These are phyloP conservation scores for Aradus depressus DNA, from an alignment of 2,888 invertebrate species.

Conservation along the genomic window DNA sequence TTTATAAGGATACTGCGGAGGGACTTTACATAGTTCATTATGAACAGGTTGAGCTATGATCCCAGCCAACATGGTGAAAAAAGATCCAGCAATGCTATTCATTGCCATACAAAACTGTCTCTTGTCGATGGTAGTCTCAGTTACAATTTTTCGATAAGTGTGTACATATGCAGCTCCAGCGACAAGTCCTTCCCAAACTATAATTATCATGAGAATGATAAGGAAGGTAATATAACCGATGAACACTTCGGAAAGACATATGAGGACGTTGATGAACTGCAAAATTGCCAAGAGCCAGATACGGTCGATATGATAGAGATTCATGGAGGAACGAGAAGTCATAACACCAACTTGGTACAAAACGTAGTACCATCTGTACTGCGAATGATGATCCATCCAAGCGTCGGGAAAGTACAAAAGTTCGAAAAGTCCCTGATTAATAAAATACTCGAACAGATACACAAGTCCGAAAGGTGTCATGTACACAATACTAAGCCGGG, in stretches of 20 bases:
- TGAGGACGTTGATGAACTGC: slow-evolving; percentile 50
- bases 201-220: slow-evolving; percentile 51
- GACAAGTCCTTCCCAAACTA: slow-evolving; percentile 61
- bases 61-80: slow-evolving; percentile 67
- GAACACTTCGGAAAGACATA: slow-evolving; percentile 51
- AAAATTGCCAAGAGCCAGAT: slow-evolving; percentile 57
- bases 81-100: slow-evolving; percentile 60
- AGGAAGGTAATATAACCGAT: slow-evolving; percentile 53
- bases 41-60: slow-evolving; percentile 60
- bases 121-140: slow-evolving; percentile 43
- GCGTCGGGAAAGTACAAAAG: slow-evolving; percentile 54
- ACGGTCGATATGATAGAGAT: slow-evolving; percentile 50
- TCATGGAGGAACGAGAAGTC: slow-evolving; percentile 68
- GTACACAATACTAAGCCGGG: slow-evolving; percentile 46
- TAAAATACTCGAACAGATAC: slow-evolving; percentile 75
- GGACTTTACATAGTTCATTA: slow-evolving; percentile 50
- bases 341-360: slow-evolving; percentile 76
- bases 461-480: slow-evolving; percentile 67
- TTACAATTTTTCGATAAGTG: slow-evolving; percentile 61
- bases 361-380: slow-evolving; percentile 73
- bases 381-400: slow-evolving; percentile 43
- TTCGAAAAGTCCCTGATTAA: slow-evolving; percentile 75
- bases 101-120: slow-evolving; percentile 60
- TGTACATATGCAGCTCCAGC: slow-evolving; percentile 72
- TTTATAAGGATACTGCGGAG: slow-evolving; percentile 14